Base-by-base conservation (phyloP, 2,888 invertebrate genomes). In the Diogma glabrata region DNA sequence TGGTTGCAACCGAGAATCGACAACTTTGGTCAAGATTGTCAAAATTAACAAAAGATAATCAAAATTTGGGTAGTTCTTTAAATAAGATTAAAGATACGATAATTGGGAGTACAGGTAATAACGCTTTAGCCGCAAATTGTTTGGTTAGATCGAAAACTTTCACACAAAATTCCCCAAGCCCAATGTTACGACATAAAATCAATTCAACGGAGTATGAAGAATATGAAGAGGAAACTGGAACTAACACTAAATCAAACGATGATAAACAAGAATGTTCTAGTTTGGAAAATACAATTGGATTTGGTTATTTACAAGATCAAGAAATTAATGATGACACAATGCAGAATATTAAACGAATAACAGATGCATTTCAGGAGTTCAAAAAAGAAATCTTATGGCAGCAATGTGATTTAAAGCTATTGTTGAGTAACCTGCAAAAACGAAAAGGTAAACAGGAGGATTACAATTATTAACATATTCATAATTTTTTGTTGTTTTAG, bases 1-100 rank as follows among this genome's bases (percentile, higher is more conserved):
- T 89, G 84, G 86, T 89, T 9, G 82, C 87, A 3, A 77, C 78
- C 59, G 89, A 89, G 66, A 89, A 89, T 64, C 81, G 82, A 60
- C 82, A 83, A 57, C 67, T 89, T 38, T 89, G 89, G 89, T 79
- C 75, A 52, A 79, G 83, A 60, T 72, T 89, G 51, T 81, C 77
- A 1, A 73, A 74, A 63, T 67, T 82, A 50, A 75, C 82, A 5
- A 76, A 77, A 61, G 75, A 76, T 16, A 79, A 78, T 57, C 72
- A 73, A 59, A 70, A 70, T 24, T 62, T 76, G 50, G 75, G 73
- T 23, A 71, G 19, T 30, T 36, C 51, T 12, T 36, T 47, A 17
- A 50, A 46, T 28, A 53, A 55, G 47, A 48, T 59, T n/a, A 61
- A 46, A 51, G 67, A 66, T 55, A 48, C 47, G 1, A 24, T 66